Percentiles rank a stretch among this genome's conserved stretches.
phyloP scores from a whole-genome alignment of 2,888 invertebrate genomes.

The Nemapogon koenigi region DNA sequence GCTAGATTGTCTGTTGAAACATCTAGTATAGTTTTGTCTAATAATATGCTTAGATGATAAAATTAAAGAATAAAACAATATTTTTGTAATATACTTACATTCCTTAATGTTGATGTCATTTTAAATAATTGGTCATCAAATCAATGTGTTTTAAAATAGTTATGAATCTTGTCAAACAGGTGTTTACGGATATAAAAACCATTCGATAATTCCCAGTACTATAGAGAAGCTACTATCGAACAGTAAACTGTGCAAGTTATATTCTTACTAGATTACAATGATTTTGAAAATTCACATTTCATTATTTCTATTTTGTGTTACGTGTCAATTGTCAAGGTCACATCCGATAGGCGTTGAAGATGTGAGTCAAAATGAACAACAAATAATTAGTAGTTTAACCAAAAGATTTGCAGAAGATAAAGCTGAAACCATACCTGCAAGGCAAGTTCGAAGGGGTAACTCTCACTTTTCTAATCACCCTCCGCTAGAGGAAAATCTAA shows the following conservation, averaged over 20 bases:
- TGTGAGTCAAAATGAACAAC: no score
- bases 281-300: conserved; percentile 17
- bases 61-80: no score
- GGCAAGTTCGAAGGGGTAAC: not conserved
- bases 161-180: conserved; percentile 38
- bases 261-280: no score
- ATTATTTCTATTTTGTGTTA: conserved; percentile 15
- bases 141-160: not conserved
- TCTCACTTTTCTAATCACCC: conserved; percentile 4
- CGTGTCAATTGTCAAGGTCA: conserved; percentile 18
- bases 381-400: conserved; percentile 15
- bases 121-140: not conserved
- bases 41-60: no score
- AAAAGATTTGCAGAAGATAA: not conserved
- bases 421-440: not conserved
- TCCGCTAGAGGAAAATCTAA: conserved; percentile 2
- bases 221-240: no score
- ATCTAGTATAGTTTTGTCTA: no score
- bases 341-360: no score
- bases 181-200: conserved; percentile 30
- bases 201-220: no score
- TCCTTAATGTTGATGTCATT: conserved; percentile 9
- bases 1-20: no score
- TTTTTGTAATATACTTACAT: no score
- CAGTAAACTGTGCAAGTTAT: no score